Evolutionary conservation across 2,797 vertebrate genomes (phyloP).

Genomic region (Ctenochaetus hawaiiensis): DNA sequence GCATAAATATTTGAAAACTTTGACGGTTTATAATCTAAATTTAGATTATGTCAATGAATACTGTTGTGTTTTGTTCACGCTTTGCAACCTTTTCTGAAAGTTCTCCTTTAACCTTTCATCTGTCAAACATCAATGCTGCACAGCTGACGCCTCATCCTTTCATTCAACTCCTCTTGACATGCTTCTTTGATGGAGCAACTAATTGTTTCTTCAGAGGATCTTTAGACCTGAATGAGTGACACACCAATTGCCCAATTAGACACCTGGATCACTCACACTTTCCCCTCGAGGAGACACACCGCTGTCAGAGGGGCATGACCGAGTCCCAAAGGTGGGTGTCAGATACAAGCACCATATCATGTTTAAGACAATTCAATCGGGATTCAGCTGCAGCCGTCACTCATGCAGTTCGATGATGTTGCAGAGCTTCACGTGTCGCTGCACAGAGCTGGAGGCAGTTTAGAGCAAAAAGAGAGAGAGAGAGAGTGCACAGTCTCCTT

Average conservation of each 20-base stretch:
- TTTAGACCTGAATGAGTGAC: conserved; percentile 49
- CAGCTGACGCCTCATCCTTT: conserved; percentile 29
- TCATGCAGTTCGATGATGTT: neutral
- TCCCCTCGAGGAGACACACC: conserved; percentile 3
- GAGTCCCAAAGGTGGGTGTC: conserved; percentile 13
- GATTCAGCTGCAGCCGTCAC: conserved; percentile 35
- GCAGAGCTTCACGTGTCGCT: conserved; percentile 4
- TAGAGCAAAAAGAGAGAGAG: conserved; percentile 1
- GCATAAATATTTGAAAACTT: too few species aligned
- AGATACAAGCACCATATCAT: conserved; percentile 13
- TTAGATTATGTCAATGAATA: too few species aligned
- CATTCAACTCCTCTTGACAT: conserved; percentile 20
- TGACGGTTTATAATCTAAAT: too few species aligned
- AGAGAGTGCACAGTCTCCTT: neutral
- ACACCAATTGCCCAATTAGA: conserved; percentile 53
- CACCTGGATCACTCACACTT: conserved; percentile 43
- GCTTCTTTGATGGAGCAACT: conserved; percentile 20
- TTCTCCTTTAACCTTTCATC: neutral
- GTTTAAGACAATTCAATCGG: conserved; percentile 34
- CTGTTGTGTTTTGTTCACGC: too few species aligned
- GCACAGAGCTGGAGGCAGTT: conserved; percentile 6
- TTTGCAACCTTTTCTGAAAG: neutral
- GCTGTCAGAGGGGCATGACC: conserved; percentile 19
- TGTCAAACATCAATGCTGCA: neutral
- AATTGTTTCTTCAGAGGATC: conserved; percentile 28